Conservation (phyloP, 1,140 invertebrate genomes). For the Ostrea edulis region DNA sequence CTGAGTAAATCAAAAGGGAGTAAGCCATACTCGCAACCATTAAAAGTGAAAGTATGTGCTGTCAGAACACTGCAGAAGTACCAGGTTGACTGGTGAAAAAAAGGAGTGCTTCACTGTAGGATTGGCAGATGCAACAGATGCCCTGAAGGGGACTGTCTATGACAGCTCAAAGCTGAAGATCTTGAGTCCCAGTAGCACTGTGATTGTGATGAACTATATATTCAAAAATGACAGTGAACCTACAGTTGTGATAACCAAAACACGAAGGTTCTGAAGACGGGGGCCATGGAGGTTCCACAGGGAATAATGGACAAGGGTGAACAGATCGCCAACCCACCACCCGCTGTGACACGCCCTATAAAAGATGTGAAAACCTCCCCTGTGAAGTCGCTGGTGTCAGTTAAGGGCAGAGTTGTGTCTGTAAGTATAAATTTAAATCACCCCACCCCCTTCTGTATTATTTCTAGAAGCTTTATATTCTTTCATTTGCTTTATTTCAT, state of each 20-base stretch:
- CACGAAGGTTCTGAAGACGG: background rate
- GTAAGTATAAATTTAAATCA: background rate
- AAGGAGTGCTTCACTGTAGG: background rate
- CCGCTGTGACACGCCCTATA: background rate
- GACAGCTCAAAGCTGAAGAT: background rate
- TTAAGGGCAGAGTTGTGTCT: background rate
- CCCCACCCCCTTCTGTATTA: background rate
- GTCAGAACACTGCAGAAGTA: background rate
- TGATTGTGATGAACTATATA: background rate
- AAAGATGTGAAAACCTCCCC: background rate
- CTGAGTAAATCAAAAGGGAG: too few species aligned
- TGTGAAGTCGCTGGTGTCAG: background rate
- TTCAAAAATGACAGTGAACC: background rate
- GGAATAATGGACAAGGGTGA: background rate
- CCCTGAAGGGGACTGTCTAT: background rate
- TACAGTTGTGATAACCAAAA: background rate
- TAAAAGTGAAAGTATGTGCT: background rate
- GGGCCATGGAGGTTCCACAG: conserved; percentile 13
- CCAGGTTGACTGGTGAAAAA: background rate
- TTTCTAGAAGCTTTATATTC: background rate
- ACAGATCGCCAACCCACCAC: background rate
- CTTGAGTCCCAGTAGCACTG: background rate
- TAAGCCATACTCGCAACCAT: background rate
- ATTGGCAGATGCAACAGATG: background rate
- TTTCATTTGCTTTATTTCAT: background rate